A percentile compares a stretch with the other conserved stretches of the same genome.
phyloP scores from a whole-genome alignment of 2,113 vertebrate species.

The Gambusia holbrooki region DNA sequence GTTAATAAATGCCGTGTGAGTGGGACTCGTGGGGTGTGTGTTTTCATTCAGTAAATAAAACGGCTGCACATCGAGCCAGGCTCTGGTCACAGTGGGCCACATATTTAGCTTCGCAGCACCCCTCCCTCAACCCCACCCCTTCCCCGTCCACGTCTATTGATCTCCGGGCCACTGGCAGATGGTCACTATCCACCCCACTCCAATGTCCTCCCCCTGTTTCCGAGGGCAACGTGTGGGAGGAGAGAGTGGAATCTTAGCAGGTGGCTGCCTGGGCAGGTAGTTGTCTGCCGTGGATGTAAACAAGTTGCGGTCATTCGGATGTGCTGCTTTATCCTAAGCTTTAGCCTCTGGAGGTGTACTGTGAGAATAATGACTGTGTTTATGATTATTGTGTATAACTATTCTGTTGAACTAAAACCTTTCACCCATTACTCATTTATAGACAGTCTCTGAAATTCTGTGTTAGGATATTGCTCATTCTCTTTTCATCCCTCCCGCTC shows the following conservation, averaged over 20 bases:
- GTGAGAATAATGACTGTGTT: slow-evolving; percentile 22
- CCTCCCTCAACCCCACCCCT: slow-evolving; percentile 19
- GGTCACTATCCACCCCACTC: slow-evolving; percentile 60
- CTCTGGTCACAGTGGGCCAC: slow-evolving; percentile 66
- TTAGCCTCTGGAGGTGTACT: slow-evolving; percentile 10
- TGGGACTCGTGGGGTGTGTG: slow-evolving; percentile 51
- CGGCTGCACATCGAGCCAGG: slow-evolving; percentile 64
- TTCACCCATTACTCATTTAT: slow-evolving; percentile 43
- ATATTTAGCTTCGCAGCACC: slow-evolving; percentile 69
- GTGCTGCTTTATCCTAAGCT: neutral
- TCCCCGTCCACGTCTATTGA: slow-evolving; percentile 68
- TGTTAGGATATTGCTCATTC: slow-evolving; percentile 24
- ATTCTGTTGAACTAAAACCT: slow-evolving; percentile 35
- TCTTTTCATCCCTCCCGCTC: slow-evolving; percentile 20
- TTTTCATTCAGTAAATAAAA: slow-evolving; percentile 69
- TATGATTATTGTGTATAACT: slow-evolving; percentile 26
- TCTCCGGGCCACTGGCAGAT: slow-evolving; percentile 77
- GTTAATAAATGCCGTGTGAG: slow-evolving; percentile 67
- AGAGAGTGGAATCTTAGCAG: slow-evolving; percentile 52
- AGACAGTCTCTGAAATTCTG: neutral
- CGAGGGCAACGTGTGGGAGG: slow-evolving; percentile 63
- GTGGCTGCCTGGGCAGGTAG: slow-evolving; percentile 62
- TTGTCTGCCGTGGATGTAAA: neutral
- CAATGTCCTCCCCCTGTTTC: slow-evolving; percentile 54
- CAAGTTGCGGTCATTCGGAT: neutral